Evolutionary conservation across 2,888 invertebrate genomes (phyloP).

Genomic region (Ennomos quercinarius): DNA sequence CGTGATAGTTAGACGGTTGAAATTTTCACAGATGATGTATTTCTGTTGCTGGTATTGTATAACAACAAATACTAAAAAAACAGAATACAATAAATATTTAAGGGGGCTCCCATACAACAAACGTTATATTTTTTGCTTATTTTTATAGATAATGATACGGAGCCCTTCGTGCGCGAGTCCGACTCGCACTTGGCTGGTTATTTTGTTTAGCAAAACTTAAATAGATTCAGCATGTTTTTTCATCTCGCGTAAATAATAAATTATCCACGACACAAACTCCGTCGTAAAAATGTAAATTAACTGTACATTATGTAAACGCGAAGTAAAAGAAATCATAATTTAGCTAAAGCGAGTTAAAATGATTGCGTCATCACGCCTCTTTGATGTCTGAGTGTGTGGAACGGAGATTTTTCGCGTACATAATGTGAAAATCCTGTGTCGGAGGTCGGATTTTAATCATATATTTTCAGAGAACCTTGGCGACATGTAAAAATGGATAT

Average conservation of each 20-base stretch:
- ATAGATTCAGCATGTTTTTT: not conserved
- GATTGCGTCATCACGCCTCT: conserved; percentile 31
- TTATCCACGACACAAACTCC: conserved; percentile 31
- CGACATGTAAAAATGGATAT: no score
- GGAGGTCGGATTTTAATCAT: conserved; percentile 1
- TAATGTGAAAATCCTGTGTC: conserved; percentile 1
- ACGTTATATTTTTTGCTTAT: no score
- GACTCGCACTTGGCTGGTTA: no score
- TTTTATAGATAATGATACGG: no score
- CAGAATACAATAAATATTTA: no score
- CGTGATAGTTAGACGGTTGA: no score
- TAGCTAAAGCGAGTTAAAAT: conserved; percentile 24
- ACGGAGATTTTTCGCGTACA: conserved; percentile 9
- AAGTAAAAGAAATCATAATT: conserved; percentile 38
- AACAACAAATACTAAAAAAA: no score
- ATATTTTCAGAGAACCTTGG: not conserved
- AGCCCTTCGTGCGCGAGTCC: no score
- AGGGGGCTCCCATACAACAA: no score
- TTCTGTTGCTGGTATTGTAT: no score
- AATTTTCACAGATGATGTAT: no score
- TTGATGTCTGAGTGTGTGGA: conserved; percentile 32
- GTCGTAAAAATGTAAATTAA: conserved; percentile 44
- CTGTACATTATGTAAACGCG: conserved; percentile 36
- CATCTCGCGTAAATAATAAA: conserved; percentile 24
- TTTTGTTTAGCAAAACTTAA: no score